Base-by-base conservation (phyloP, 2,113 vertebrate genomes). In the Rhinopomastus cyanomelas region DNA sequence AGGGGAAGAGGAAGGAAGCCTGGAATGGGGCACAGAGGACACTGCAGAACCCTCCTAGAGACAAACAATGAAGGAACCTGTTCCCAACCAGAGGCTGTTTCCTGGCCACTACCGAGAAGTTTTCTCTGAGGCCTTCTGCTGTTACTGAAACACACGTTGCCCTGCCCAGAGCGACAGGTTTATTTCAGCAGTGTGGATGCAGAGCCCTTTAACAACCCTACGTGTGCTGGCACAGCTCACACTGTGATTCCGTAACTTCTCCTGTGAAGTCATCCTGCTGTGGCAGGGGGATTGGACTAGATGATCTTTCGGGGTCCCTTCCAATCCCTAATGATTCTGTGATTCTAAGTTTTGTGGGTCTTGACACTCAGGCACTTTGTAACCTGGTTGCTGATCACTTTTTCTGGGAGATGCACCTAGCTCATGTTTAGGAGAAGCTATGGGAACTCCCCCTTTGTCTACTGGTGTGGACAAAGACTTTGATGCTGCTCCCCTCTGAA, bases 141-240 rank as follows among this genome's bases (percentile, higher is more conserved):
- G 25, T 65, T 74, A 19, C 26, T 18, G 29, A 60, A 42, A 27
- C 8, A 14, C 16, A 22, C 17, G 6, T 65, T 88, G 19, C 27
- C 9, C 57, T 81, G 57, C 51, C 36, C 51, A 13, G 48, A 27
- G 27, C 4, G 10, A 12, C 6, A 7, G 2, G n/a, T 37, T 64
- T 81, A 51, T 87, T 75, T 39, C 64, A 77, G 49, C 0, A 2
- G 11, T 60, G 51, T n/a, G 55, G 89, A 57, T 30, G 32, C 22
- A 25, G 14, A 56, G 32, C 32, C 29, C 30, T 87, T 46, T 37
- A 44, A 39, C 30, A 55, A 15, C 42, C 29, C 32, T 23, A 14
- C 0, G 4, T 39, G 68, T 13, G 16, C 57, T 26, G 23, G 49
- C 48, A 20, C 23, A 64, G 26, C 11, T 75, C 2, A 5, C 0